Base-by-base conservation (phyloP, 2,113 vertebrate genomes). In the Lasiurus cinereus region DNA sequence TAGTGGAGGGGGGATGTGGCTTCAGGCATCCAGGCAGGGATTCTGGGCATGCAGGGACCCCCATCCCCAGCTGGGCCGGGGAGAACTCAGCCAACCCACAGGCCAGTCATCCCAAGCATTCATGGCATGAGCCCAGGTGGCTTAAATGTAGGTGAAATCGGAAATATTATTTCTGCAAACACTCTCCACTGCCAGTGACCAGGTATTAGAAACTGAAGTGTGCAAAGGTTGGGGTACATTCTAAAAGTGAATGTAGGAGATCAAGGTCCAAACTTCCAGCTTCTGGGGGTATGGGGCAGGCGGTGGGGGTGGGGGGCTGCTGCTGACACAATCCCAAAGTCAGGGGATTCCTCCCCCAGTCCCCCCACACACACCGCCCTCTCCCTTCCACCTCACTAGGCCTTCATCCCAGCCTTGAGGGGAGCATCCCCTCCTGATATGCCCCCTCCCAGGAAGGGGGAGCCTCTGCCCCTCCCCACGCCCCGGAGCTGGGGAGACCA, bases 1-100 rank as follows among this genome's bases (percentile, higher is more conserved):
- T 11, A 14, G 36, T 36, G 0, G 59, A 62, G 39, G 21, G 18
- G 15, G 21, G 9, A 18, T 1, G 0, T 2, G 33, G 59, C 19
- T 22, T 64, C 70, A 33, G n/a, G 70, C 21, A 39, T 39, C 39
- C 39, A 39, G 39, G 39, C 39, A 39, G 39, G 39, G 39, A 21
- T 36, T 29, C 83, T 22, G 15, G 15, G 9, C 5, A 48, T 3
- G n/a, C 1, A 76, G 16, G n/a, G 13, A 36, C 77, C 76, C 33
- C n/a, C 29, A 21, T 9, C 13, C 27, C 29, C 56, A 5, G 18
- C 70, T 48, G 64, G 11, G 39, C 15, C 33, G 19, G 31, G 59
- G 31, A 74, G 12, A 43, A 24, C n/a, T 36, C 36, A 5, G 22
- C 39, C 59, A 14, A 39, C 39, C 62, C 62, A 31, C 62, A 31